Conservation (phyloP, 2,113 vertebrate species). For the Climacteris rufus region DNA sequence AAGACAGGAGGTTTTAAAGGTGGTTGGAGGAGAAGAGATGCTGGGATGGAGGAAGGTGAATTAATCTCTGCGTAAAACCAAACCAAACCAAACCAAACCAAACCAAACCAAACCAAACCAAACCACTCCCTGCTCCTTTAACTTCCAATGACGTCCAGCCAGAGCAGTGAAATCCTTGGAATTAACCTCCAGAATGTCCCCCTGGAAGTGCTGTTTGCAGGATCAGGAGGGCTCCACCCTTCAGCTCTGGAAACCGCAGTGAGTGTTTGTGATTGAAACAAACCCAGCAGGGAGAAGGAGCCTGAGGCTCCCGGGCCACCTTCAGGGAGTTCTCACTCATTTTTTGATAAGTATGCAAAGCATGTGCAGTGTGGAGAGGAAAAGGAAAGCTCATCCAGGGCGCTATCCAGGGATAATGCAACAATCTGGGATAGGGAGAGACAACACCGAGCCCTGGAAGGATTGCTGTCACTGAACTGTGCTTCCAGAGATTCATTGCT, state of each 20-base stretch:
- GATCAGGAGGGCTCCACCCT: not conserved
- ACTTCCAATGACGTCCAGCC: not conserved
- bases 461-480: not conserved
- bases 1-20: not conserved
- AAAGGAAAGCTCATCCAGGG: not conserved
- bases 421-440: not conserved
- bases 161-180: not conserved
- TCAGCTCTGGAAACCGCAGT: not conserved
- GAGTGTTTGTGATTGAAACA: not conserved
- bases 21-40: not conserved
- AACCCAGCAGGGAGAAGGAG: not conserved
- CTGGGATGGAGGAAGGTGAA: not conserved
- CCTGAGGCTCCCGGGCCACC: not conserved
- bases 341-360: too few species aligned
- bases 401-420: not conserved
- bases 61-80: not conserved
- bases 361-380: not conserved
- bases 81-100: not conserved
- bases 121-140: not conserved
- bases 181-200: not conserved
- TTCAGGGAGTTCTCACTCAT: too few species aligned
- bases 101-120: too few species aligned
- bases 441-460: not conserved
- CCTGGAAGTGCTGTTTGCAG: not conserved
- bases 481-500: not conserved